Conservation (phyloP, 2,113 vertebrate species). For the Plectropomus leopardus region DNA sequence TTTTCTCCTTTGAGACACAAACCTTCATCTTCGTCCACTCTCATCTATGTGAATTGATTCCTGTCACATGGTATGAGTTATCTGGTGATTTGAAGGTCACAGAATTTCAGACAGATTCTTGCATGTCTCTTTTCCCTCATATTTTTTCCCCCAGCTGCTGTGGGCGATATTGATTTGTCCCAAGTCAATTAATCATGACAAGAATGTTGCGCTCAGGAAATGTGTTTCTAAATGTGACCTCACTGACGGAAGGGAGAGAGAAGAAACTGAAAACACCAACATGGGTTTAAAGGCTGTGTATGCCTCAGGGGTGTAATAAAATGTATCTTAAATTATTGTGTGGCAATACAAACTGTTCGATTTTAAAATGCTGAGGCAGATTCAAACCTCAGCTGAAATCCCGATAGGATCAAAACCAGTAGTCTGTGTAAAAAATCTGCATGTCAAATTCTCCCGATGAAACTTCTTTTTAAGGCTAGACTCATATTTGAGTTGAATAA, state of each 20-base stretch:
- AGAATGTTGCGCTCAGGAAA: constrained; percentile 52
- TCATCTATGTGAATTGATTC: constrained; percentile 74
- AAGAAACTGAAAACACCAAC: background rate
- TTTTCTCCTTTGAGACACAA: constrained; percentile 41
- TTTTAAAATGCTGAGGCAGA: background rate
- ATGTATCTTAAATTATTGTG: background rate
- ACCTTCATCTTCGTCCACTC: background rate
- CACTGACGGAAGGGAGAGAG: constrained; percentile 9
- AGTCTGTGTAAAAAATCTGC: background rate
- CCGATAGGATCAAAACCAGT: background rate
- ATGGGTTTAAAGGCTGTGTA: background rate
- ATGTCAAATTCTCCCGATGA: background rate
- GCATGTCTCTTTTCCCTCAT: constrained; percentile 52
- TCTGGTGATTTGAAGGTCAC: constrained; percentile 77
- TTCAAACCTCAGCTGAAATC: background rate
- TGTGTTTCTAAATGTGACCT: constrained; percentile 49
- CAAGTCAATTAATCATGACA: constrained; percentile 75
- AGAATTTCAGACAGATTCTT: constrained; percentile 67
- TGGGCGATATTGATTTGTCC: constrained; percentile 74
- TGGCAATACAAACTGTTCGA: background rate
- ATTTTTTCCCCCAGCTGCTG: constrained; percentile 30
- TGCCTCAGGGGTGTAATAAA: background rate
- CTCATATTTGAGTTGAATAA: constrained; percentile 7
- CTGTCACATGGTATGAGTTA: constrained; percentile 70
- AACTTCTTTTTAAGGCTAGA: background rate